phyloP scores from a whole-genome alignment of 2,888 invertebrate species.

The Coelopa pilipes region DNA sequence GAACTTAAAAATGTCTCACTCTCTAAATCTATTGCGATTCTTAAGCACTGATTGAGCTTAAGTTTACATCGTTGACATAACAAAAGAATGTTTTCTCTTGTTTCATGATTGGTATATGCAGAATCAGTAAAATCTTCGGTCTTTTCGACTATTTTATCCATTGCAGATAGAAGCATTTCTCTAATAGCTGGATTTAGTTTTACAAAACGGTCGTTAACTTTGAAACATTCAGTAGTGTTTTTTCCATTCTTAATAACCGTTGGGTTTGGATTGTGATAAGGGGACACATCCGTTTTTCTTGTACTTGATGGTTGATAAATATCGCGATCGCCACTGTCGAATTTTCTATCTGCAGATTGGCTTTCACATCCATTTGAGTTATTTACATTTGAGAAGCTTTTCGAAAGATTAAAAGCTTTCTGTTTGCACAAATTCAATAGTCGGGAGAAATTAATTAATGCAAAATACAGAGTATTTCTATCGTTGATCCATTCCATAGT shows the following conservation, averaged over 20 bases:
- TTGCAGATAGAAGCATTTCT: slow-evolving; percentile 76
- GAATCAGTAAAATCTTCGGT: slow-evolving; percentile 99
- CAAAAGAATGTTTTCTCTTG: slow-evolving; percentile 93
- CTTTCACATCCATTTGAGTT: not conserved
- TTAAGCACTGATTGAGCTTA: slow-evolving; percentile 90
- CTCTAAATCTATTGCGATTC: slow-evolving; percentile 74
- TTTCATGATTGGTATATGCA: slow-evolving; percentile 97
- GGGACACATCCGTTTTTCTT: not conserved
- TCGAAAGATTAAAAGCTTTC: slow-evolving; percentile 39
- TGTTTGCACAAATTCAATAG: slow-evolving; percentile 76
- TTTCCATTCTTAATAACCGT: not conserved
- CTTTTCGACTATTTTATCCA: slow-evolving; percentile 92
- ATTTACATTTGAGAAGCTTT: slow-evolving; percentile 45
- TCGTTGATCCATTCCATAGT: slow-evolving; percentile 73
- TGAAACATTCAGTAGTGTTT: not conserved
- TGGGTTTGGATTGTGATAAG: not conserved
- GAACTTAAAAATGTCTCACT: not conserved
- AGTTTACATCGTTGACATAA: slow-evolving; percentile 89
- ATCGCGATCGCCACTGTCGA: not conserved
- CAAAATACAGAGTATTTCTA: slow-evolving; percentile 78
- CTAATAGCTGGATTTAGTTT: slow-evolving; percentile 14
- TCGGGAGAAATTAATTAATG: slow-evolving; percentile 82
- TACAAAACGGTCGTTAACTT: not conserved
- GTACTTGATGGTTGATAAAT: not conserved
- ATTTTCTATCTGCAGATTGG: not conserved